Evolutionary conservation across 2,888 invertebrate genomes (phyloP).

Genomic region (Anagyrus pseudococci): DNA sequence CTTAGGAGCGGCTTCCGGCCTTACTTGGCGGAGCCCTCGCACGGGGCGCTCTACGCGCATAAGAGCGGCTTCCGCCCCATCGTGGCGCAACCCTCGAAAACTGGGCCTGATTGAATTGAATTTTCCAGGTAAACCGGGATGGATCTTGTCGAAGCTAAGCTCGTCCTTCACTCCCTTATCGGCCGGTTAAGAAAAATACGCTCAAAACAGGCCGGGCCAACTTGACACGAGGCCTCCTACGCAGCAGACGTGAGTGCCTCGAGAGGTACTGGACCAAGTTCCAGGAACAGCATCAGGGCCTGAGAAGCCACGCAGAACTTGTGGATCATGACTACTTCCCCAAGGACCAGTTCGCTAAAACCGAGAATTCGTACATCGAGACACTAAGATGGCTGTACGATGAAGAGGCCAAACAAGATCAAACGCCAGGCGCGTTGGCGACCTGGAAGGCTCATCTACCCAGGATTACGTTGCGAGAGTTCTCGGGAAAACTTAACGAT

Average conservation of each 20-base stretch:
- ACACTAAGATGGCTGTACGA: not conserved
- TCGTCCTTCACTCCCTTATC: no score
- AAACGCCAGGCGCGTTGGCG: not conserved
- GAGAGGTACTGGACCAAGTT: not conserved
- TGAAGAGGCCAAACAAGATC: conserved; percentile 4
- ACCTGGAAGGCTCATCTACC: not conserved
- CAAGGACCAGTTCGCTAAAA: not conserved
- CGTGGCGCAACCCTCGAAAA: no score
- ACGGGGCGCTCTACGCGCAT: no score
- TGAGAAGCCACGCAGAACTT: no score
- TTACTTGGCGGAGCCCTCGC: no score
- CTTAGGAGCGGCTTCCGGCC: no score
- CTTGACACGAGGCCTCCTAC: not conserved
- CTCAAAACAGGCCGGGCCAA: not conserved
- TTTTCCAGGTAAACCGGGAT: no score
- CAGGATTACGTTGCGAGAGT: not conserved
- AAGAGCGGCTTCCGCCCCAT: no score
- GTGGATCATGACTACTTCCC: not conserved
- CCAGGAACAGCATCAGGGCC: not conserved
- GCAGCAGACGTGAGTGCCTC: not conserved
- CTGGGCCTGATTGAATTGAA: no score
- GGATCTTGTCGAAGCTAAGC: no score
- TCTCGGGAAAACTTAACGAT: not conserved
- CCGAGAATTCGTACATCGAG: not conserved
- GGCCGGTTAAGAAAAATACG: no score